Evolutionary conservation across 35 echinoderm and acorn worm genomes (phyloP), one percentile per base, ranked within the genome.

Genomic region (Ptychodera flava): DNA sequence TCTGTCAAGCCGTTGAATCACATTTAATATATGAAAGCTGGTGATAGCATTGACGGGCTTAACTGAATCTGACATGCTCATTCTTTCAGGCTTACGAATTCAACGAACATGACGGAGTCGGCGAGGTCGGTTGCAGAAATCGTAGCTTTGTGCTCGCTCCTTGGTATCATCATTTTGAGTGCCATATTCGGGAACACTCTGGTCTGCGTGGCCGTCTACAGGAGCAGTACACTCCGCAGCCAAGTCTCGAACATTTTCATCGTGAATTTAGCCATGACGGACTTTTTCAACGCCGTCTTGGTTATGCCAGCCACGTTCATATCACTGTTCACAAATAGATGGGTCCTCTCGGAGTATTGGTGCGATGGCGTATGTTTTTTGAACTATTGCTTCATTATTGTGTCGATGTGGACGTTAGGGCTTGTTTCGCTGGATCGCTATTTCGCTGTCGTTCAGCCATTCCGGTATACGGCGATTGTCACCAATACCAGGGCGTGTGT

Each of bases 361-460:
- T 97, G 94, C 76, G 77, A 93, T 1, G 79, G 37, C 22, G 94
- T 90, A n/a, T 93, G 91, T 37, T 93, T 97, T 79, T 89, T 97
- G 35, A 97, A 97, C 35, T 97, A 97, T 80, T 93, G 91, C 29
- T 97, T 97, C 89, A 97, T 97, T 77, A 97, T 93, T 36, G 92
- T 93, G 16, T 97, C 94, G 64, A 97, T 97, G 94, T 86, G 86
- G 32, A 93, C 91, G 16, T 82, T 97, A 16, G 94, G 91, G 1
- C 52, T 93, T 1, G 93, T 97, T 0, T 90, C 88, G 34, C 36
- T 97, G 1, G 94, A 97, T 30, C 94, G 94, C 33, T 82, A 93
- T 83, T 77, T 97, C 77, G 93, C 88, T 31, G 92, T 93, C 33
- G 89, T 93, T 31, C 83, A 93, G 77, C 94, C 94, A 16, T 88